These are phyloP conservation scores for Ridgeia piscesae DNA, from an alignment of 1,140 invertebrate species.

Conservation along the genomic window DNA sequence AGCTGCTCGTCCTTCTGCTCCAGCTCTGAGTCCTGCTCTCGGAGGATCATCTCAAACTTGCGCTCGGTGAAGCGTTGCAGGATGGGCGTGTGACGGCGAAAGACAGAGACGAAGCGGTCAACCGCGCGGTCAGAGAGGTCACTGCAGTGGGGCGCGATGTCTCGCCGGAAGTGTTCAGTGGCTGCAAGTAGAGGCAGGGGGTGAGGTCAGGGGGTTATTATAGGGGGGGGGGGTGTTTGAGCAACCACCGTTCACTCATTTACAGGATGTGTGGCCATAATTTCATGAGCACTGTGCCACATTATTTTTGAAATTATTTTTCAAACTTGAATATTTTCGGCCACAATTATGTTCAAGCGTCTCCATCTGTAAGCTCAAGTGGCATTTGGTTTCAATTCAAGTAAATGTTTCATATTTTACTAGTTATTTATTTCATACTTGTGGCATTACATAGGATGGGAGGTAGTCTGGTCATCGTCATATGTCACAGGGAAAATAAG, in stretches of 20 bases:
- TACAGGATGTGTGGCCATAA: too few relatives aligned
- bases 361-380: too few relatives aligned
- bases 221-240: neutral
- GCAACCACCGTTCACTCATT: too few relatives aligned
- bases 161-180: conserved; percentile 9
- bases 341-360: too few relatives aligned
- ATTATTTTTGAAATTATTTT: too few relatives aligned
- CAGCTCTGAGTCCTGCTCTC: conserved; percentile 11
- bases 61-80: conserved; percentile 16
- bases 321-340: too few relatives aligned
- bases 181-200: neutral
- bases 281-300: too few relatives aligned
- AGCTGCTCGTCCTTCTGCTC: neutral
- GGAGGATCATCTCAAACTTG: conserved; percentile 19
- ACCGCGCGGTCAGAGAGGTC: neutral
- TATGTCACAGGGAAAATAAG: neutral
- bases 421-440: too few relatives aligned
- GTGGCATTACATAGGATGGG: too few relatives aligned
- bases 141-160: conserved; percentile 15
- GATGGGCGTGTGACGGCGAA: conserved; percentile 6
- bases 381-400: too few relatives aligned
- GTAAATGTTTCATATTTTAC: too few relatives aligned
- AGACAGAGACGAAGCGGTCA: conserved; percentile 5
- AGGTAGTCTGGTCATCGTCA: neutral
- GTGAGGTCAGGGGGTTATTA: neutral